Base-by-base conservation (phyloP, 2,888 invertebrate species). In the Plemyria rubiginata region DNA sequence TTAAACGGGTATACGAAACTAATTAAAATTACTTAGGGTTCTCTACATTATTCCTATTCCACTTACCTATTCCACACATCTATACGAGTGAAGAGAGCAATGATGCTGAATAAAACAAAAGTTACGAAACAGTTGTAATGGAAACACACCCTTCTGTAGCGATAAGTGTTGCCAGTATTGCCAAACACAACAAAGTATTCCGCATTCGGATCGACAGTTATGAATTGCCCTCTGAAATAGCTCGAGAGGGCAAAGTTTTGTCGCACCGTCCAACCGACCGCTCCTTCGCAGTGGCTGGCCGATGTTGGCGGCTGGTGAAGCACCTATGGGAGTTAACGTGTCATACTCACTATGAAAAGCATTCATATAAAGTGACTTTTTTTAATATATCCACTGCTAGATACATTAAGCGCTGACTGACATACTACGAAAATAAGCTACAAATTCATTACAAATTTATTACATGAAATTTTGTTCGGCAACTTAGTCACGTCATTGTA, bases 241-340 rank as follows among this genome's bases (percentile, higher is more conserved):
- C 97, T 98, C 54, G 96, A 95, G 96, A 99, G 96, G 43, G 97
- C 96, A 88, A 98, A 97, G 85, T 98, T 97, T 87, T 98, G 98
- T 96, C 96, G 96, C 78, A 96, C 95, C 55, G 89, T 92, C 99
- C 99, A 99, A 15, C 90, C 93, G 16, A 86, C 86, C 56, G 92
- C 89, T 29, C 98, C 98, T 86, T 98, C 98, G 82, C 97, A 97
- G 89, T 96, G 95, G 82, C 97, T 96, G 15, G 98, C 98, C 56
- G 97, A 95, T 93, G 97, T 97, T 3, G 99, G 99, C 15, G 99
- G 99, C 93, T 99, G 98, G 93, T 99, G 99, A 28, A 96, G 96
- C 15, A 99, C 96, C 87, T 87, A 62, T 12, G 15, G 45, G 41
- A 53, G 52, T 54, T 29, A 15, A 41, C 51, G 16, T 8, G 11